Evolutionary conservation across 2,888 invertebrate genomes (phyloP).

Genomic region (Nymphalis polychloros): DNA sequence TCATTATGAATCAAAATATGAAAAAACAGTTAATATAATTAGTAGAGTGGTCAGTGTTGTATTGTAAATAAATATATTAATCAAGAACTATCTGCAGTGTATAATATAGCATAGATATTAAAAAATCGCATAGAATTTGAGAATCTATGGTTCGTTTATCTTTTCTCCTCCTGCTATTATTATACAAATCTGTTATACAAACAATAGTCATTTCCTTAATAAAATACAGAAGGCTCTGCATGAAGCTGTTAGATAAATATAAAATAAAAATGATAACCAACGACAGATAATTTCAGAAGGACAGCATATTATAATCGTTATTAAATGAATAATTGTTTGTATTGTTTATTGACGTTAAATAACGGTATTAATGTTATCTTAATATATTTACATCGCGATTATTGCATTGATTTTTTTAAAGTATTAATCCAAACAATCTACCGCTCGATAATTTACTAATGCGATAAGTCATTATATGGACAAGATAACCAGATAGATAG

Average conservation of each 20-base stretch:
- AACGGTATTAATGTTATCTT: constrained; percentile 28
- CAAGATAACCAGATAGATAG: too few relatives aligned
- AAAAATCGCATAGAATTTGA: too few relatives aligned
- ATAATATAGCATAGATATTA: too few relatives aligned
- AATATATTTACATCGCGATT: constrained; percentile 14
- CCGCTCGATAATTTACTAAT: background rate
- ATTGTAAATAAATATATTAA: too few relatives aligned
- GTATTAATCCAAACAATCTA: background rate
- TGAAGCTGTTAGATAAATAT: background rate
- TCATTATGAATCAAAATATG: too few relatives aligned
- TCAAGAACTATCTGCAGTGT: too few relatives aligned
- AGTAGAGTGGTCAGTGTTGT: too few relatives aligned
- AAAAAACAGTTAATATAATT: too few relatives aligned
- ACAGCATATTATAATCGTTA: constrained; percentile 25
- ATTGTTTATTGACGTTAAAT: constrained; percentile 5
- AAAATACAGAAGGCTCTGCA: background rate
- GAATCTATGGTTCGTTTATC: too few relatives aligned
- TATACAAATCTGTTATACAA: too few relatives aligned
- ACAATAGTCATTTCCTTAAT: background rate
- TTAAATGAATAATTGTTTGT: background rate
- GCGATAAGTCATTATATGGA: too few relatives aligned
- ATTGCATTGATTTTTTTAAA: constrained; percentile 26
- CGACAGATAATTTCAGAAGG: constrained; percentile 11
- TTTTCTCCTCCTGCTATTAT: too few relatives aligned
- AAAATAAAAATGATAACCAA: background rate